Base-by-base conservation (phyloP, 2,888 invertebrate species). In the Lutraria lutraria region DNA sequence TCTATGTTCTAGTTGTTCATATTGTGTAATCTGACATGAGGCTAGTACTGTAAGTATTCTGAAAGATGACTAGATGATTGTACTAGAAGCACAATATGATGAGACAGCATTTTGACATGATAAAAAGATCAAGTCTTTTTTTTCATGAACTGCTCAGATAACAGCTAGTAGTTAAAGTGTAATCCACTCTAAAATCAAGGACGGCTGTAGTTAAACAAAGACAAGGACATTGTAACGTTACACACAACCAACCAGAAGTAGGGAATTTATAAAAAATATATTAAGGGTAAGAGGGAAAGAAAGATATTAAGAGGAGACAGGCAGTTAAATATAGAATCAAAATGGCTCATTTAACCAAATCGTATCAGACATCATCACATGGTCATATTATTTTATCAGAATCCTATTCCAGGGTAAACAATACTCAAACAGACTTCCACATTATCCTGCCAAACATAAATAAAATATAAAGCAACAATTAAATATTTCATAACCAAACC, bases 161-260 rank as follows among this genome's bases (percentile, higher is more conserved):
- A 68, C 12, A 13, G 12, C 25, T 0, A 68, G n/a, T 68, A 68
- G n/a, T n/a, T 25, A 68, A 25, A 68, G n/a, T 68, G n/a, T 68
- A 68, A 68, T 68, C 63, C 63, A 68, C 63, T 68, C 12, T 68
- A 68, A 25, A 10, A n/a, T 68, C 63, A 68, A 68, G 63, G 63
- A 25, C 12, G 25, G n/a, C 4, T 25, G 13, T 68, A 25, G 63
- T 68, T 68, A 25, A 25, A 68, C 63, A 68, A 68, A 56, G 56
- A 19, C 56, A 56, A 56, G 56, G 19, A 68, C 63, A 68, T 68
- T 25, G 12, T 68, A 43, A 25, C 25, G 25, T 68, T 63, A 63
- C n/a, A 60, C 21, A 19, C 19, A 63, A 63, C 25, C n/a, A 25
- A 25, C 63, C 25, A 25, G 63, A 13, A 68, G 2, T 43, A 2